Evolutionary conservation across 2,888 invertebrate species (phyloP).

Genomic region (Trissoscelio sp.): DNA sequence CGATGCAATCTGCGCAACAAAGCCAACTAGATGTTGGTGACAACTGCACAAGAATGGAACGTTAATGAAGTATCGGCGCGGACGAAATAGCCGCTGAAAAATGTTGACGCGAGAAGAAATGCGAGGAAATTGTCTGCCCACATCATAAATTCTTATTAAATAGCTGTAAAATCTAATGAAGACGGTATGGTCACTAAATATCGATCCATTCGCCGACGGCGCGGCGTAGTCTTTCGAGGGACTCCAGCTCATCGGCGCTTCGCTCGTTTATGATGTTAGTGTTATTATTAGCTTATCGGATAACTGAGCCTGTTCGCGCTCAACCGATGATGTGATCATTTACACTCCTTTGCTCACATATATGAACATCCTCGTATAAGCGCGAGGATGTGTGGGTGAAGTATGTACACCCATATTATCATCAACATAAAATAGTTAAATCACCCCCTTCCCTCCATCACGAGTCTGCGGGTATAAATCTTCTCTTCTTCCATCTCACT

Average conservation of each 20-base stretch:
- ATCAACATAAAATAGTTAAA: conserved; percentile 48
- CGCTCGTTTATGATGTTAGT: conserved; percentile 60
- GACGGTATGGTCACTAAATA: conserved; percentile 61
- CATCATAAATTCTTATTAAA: conserved; percentile 53
- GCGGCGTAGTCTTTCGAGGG: conserved; percentile 58
- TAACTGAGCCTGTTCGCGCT: conserved; percentile 70
- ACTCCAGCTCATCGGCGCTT: conserved; percentile 53
- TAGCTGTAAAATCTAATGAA: conserved; percentile 51
- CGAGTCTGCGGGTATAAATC: conserved; percentile 4
- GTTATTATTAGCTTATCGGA: conserved; percentile 72
- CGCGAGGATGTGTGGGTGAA: conserved; percentile 16
- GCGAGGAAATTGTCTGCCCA: conserved; percentile 5
- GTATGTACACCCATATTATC: conserved; percentile 27
- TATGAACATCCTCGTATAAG: conserved; percentile 23
- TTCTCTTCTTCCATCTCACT: conserved; percentile 4
- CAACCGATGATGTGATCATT: conserved; percentile 70
- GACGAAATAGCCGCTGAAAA: conserved; percentile 11
- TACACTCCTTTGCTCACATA: conserved; percentile 65
- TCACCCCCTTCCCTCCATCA: conserved; percentile 14
- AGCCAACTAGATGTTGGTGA: background rate
- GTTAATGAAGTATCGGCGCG: conserved; percentile 5
- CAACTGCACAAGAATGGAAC: background rate
- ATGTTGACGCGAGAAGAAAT: conserved; percentile 13
- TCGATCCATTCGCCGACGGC: conserved; percentile 53
- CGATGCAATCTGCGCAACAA: background rate